Evolutionary conservation across 1,140 invertebrate genomes (phyloP), one percentile per base, ranked within the genome.

Genomic region (Samia ricini): DNA sequence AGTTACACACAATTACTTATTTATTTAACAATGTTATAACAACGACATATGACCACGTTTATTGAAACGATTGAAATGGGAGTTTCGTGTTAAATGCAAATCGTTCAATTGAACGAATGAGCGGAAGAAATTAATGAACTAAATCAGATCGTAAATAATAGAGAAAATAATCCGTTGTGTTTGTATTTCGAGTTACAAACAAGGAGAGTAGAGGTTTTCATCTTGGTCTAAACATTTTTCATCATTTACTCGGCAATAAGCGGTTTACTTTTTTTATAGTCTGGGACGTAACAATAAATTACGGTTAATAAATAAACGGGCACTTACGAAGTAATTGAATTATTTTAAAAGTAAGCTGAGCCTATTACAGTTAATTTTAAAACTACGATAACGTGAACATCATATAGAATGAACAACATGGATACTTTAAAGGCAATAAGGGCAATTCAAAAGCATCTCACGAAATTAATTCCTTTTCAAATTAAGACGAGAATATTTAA

Each of bases 231-330:
- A 63, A 64, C 68, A 76, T 76, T 72, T 76, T 69, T 76, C 74
- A 76, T 76, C 74, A 73, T 76, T 76, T 73, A 61, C 68, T 64
- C 42, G 33, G 60, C 68, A 63, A 71, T 71, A 71, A 69, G 71
- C 68, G 66, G 68, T 71, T 72, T 73, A 68, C 42, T 66, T 74
- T 71, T 67, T 69, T 61, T 59, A 22, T 65, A 33, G 69, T 69
- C 69, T 64, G 60, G 66, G 15, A 33, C 51, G 57, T 15, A 59
- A 68, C 71, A 63, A 72, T 72, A 69, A 66, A 73, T 71, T 69
- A 56, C 61, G 60, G 22, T 63, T 71, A 64, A 71, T 71, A 68
- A 51, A 63, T 66, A 66, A 66, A 56, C 71, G 67, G 50, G 63
- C 57, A 54, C 58, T 61, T 19, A 20, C 26, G 10, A 42, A 42